Conservation (phyloP, 2,888 invertebrate species). For the Ennomos erosarius region DNA sequence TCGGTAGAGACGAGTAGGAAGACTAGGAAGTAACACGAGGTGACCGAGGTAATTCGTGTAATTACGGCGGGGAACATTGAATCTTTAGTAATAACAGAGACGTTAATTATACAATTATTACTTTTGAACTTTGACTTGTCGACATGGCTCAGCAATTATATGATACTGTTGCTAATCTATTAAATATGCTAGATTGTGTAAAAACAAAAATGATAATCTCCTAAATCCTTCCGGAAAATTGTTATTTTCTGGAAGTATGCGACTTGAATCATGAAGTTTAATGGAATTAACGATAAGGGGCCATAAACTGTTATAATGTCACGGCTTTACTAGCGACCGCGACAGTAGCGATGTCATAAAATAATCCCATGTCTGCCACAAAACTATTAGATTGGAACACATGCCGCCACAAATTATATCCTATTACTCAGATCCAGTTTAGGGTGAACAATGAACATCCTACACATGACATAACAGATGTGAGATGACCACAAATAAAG, state of each 20-base stretch:
- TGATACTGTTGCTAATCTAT: conserved; percentile 1
- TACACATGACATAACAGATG: conserved; percentile 23
- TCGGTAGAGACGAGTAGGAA: conserved; percentile 47
- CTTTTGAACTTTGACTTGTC: conserved; percentile 47
- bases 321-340: too few relatives aligned
- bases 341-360: conserved; percentile 3
- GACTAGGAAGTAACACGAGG: conserved; percentile 47
- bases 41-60: conserved; percentile 53
- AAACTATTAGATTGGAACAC: conserved; percentile 5
- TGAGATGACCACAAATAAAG: conserved; percentile 5
- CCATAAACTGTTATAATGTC: conserved; percentile 9
- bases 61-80: conserved; percentile 51
- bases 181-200: too few relatives aligned
- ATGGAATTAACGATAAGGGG: conserved; percentile 5
- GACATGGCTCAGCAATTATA: conserved; percentile 22
- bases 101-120: conserved; percentile 51
- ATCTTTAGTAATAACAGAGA: conserved; percentile 43
- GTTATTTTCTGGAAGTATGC: neutral
- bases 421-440: conserved; percentile 24
- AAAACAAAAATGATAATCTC: neutral
- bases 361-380: neutral
- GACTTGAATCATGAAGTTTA: conserved; percentile 3
- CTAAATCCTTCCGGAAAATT: neutral
- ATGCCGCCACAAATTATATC: conserved; percentile 19
- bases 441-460: conserved; percentile 22